Evolutionary conservation across 2,797 vertebrate species (phyloP), one percentile per base, ranked within the genome.

Genomic region (Pipistrellus nathusii): DNA sequence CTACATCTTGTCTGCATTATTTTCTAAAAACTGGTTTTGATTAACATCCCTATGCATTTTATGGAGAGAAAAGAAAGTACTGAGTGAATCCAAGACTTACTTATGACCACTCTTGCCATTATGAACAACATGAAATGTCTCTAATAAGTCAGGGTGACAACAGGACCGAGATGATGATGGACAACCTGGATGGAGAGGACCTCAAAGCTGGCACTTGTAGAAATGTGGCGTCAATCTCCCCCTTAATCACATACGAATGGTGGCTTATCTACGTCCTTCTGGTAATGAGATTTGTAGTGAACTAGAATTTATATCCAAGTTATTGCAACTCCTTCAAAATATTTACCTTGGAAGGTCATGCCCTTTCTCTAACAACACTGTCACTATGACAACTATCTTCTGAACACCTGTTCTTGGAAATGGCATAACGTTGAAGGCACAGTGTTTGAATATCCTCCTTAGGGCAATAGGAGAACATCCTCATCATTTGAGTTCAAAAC

Each of bases 21-120:
- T 87, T 83, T 95, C 25, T 64, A 85, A 93, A 90, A 86, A 72
- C 41, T 93, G 77, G 21, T 80, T 95, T 93, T 84, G 59, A 84
- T 94, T 94, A 84, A 35, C 46, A 68, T 12, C 14, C 59, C 20
- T 83, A 13, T 72, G 41, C 20, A 68, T 90, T 89, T 95, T 84
- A 71, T 51, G 55, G 85, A 85, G 59, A 85, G 62, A 91, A 80
- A 85, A 8, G 21, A 84, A 95, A 87, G 59, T 91, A 72, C 75
- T 83, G 51, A 93, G 53, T 68, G 62, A 94, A 95, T 62, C 51
- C 66, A 94, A 89, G 51, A 68, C 89, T 81, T 57, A 18, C 21
- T 89, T 78, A 73, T 59, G 21, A 62, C 76, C 51, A 83, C 44
- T 46, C 23, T 94, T n/a, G 46, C 48, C n/a, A 51, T 66, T 41